Base-by-base conservation (phyloP, 2,888 invertebrate species). In the Dione vanillae region DNA sequence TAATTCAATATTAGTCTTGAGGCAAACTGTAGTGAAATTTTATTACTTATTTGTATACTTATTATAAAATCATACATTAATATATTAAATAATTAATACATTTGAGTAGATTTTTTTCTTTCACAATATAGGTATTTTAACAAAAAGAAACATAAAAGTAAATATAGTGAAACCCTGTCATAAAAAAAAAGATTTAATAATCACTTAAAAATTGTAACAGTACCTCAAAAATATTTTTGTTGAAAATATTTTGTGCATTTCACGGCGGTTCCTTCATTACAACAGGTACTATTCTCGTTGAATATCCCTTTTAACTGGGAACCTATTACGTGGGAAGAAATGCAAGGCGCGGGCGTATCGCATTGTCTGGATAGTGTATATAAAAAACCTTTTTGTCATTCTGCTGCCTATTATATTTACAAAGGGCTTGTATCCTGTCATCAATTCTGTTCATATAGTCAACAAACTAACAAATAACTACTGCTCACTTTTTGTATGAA, bases 331-430 rank as follows among this genome's bases (percentile, higher is more conserved):
- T 90, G 90, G 88, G 89, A 89, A 90, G 88, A 81, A 81, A 84
- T 83, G 83, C 82, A 82, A 80, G 82, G 85, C 85, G 85, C 88
- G 86, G 86, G 87, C 78, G 83, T 83, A 91, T 90, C 91, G 89
- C 90, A 82, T 81, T 80, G 82, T 78, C 83, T 86, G 85, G 82
- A 85, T 86, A 85, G 83, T 76, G 76, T 76, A 77, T 83, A 86
- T 85, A 89, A 86, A 61, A 47, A 86, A 80, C 76, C 78, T 86
- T 85, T 90, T 90, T 90, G 89, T 89, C 84, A 85, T 86, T 86
- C 85, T 84, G 88, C 87, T 86, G 85, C 85, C 85, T 85, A 90
- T 91, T 91, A 89, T 91, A 85, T 76, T 77, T 80, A 88, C 88
- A 89, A 89, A 89, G 88, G 88, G 83, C 85, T 80, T 80, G 86